These are phyloP conservation scores for Neoniphon sammara DNA, from an alignment of 2,797 vertebrate genomes.

Conservation along the genomic window DNA sequence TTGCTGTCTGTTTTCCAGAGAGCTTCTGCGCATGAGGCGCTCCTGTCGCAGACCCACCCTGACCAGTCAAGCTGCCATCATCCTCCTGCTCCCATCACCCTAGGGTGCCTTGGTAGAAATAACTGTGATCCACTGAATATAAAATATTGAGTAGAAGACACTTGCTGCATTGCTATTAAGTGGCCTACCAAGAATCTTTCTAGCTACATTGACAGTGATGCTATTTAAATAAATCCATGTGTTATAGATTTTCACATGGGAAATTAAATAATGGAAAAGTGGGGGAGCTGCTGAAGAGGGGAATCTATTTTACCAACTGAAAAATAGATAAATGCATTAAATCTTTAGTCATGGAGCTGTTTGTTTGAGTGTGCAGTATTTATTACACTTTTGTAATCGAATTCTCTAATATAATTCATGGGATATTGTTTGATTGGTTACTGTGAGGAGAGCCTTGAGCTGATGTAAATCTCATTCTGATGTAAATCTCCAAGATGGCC, in stretches of 20 bases:
- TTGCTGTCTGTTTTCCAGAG: background rate
- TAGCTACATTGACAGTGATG: background rate
- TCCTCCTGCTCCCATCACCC: conserved; percentile 1
- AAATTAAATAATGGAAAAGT: background rate
- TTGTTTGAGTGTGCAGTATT: too few relatives aligned
- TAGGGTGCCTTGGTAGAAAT: conserved; percentile 19
- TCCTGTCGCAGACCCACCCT: background rate
- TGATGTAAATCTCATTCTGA: too few relatives aligned
- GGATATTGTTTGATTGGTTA: background rate
- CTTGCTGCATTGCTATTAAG: background rate
- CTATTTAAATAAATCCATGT: background rate
- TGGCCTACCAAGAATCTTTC: background rate
- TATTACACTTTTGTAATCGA: background rate
- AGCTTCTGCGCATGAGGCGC: background rate
- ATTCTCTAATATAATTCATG: background rate
- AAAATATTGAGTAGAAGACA: conserved; percentile 14
- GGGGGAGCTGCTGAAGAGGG: background rate
- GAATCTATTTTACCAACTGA: background rate
- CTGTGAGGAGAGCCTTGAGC: too few relatives aligned
- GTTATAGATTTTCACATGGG: background rate
- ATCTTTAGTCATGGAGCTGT: too few relatives aligned
- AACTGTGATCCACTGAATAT: conserved; percentile 1
- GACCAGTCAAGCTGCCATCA: background rate
- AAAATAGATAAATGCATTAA: too few relatives aligned
- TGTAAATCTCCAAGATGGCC: conserved; percentile 6